phyloP scores from a whole-genome alignment of 1,140 invertebrate species.

The Drosophila sproati region DNA sequence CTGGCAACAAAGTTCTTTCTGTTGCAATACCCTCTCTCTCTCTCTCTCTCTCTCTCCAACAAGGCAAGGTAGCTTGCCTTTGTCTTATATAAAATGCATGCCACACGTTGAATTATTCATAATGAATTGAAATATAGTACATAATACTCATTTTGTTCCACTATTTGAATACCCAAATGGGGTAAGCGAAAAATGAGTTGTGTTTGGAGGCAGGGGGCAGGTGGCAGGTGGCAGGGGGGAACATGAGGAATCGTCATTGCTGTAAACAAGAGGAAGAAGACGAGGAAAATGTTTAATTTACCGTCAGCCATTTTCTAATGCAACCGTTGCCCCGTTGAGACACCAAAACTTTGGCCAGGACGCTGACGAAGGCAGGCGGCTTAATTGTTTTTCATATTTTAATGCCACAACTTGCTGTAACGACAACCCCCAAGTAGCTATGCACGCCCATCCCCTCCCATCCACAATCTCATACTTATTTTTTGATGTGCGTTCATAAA shows the following conservation, averaged over 20 bases:
- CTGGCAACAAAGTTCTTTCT: conserved; percentile 48
- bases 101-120: conserved; percentile 70
- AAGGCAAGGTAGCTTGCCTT: background rate
- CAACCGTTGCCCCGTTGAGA: conserved; percentile 18
- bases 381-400: conserved; percentile 81
- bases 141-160: conserved; percentile 79
- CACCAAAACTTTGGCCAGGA: conserved; percentile 46
- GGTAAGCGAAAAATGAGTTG: background rate
- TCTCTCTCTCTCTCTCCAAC: background rate
- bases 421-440: conserved; percentile 34
- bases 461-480: conserved; percentile 35
- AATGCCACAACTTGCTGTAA: conserved; percentile 63
- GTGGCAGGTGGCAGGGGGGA: conserved; percentile 22
- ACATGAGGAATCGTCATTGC: conserved; percentile 1
- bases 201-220: too few relatives aligned
- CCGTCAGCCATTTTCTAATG: conserved; percentile 66
- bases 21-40: background rate
- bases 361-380: conserved; percentile 31
- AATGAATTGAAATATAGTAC: conserved; percentile 73
- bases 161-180: conserved; percentile 47
- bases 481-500: conserved; percentile 79
- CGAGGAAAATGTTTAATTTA: conserved; percentile 33
- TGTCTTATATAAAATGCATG: conserved; percentile 73
- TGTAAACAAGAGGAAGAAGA: conserved; percentile 24
- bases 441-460: too few relatives aligned